Base-by-base conservation (phyloP, 1,140 invertebrate species). In the Neodiprion fabricii region DNA sequence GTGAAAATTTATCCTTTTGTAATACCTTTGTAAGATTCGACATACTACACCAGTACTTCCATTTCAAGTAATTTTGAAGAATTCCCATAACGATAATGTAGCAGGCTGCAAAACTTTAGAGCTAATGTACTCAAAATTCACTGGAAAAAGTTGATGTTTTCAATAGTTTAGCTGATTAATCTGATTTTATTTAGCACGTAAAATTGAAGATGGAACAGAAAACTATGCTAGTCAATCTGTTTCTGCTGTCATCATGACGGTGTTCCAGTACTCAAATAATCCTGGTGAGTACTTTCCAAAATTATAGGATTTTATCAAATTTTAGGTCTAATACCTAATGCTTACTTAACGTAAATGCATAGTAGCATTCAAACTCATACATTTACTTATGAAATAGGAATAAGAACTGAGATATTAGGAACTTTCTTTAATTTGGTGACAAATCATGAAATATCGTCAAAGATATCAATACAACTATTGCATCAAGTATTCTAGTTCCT, bases 201-300 rank as follows among this genome's bases (percentile, higher is more conserved):
- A 91, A 79, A 92, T 90, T 53, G 92, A 93, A 61, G 91, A 92
- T 79, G 92, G 93, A 75, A 91, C 91, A 76, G 93, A 95, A 81
- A 95, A 95, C 80, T 97, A 97, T 86, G 96, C 96, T 8, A 94
- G 93, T 79, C 96, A 97, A 82, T 98, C 97, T 9, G 94, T 98
- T 9, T 94, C 97, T 11, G 96, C 97, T 12, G 95, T 99, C 70
- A 94, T 99, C 53, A 99, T 99, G 94, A 95, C 99, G 92, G 94
- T 99, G 14, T 95, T 99, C 84, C 97, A 99, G 84, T 98, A 99
- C 86, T 97, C 97, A 7, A 94, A 91, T 74, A 97, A 97, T 89
- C 92, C 95, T 83, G 94, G 96, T 96, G 87, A 61, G 53, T 4
- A 40, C 1, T 61, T 17, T 17, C n/a, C 53, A 17, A 61, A 61